Evolutionary conservation across 2,797 vertebrate genomes (phyloP).

Genomic region (Microctenopoma lineatum): DNA sequence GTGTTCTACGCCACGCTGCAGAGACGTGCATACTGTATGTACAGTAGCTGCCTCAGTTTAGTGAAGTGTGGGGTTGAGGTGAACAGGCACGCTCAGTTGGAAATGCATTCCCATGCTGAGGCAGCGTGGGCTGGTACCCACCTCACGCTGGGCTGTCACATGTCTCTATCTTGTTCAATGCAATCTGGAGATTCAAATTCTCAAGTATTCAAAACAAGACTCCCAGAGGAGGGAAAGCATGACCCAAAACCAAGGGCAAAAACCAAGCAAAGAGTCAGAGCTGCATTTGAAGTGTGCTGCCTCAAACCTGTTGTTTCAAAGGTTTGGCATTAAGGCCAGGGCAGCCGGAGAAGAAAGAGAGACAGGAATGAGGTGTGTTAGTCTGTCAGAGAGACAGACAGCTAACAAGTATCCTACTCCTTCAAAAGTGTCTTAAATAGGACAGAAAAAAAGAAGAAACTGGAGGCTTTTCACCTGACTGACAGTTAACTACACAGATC

Average conservation of each 20-base stretch:
- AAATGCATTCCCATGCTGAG: slow-evolving; percentile 35
- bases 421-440: neutral
- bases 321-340: neutral
- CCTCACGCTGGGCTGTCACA: slow-evolving; percentile 36
- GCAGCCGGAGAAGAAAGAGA: slow-evolving; percentile 13
- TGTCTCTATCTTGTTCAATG: slow-evolving; percentile 18
- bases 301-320: slow-evolving; percentile 3
- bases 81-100: slow-evolving; percentile 26
- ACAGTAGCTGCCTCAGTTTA: neutral
- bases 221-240: neutral
- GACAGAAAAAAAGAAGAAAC: neutral
- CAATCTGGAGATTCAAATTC: slow-evolving; percentile 11
- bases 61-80: slow-evolving; percentile 13
- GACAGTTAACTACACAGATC: slow-evolving; percentile 6
- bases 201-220: slow-evolving; percentile 19
- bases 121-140: slow-evolving; percentile 19
- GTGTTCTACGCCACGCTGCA: neutral
- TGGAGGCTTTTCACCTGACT: slow-evolving; percentile 10
- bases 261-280: neutral
- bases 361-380: slow-evolving; percentile 14
- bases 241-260: neutral
- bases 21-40: neutral
- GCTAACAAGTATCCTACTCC: slow-evolving; percentile 14
- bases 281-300: neutral
- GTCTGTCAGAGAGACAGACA: slow-evolving; percentile 26